These are phyloP conservation scores for Drosophila novamexicana DNA, from an alignment of 1,140 invertebrate genomes.

Conservation along the genomic window DNA sequence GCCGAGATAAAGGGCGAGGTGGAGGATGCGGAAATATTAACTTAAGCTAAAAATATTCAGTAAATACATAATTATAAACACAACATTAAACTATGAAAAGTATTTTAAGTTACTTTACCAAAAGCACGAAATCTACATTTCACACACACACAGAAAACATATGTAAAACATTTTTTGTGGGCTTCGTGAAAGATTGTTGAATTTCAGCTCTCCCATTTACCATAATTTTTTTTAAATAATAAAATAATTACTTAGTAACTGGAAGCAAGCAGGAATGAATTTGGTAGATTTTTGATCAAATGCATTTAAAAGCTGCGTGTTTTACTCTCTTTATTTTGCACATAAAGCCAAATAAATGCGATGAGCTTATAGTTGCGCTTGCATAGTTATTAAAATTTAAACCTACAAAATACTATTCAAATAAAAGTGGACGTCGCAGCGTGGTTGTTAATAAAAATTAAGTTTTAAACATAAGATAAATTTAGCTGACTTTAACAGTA, in stretches of 20 bases:
- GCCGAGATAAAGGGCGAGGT: constrained; percentile 63
- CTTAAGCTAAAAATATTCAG: constrained; percentile 17
- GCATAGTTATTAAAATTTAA: not conserved
- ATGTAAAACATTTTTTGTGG: constrained; percentile 23
- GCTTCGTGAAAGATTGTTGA: constrained; percentile 2
- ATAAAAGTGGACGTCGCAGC: not conserved
- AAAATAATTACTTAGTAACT: not conserved
- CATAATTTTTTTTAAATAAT: constrained; percentile 10
- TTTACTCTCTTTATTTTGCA: too few species aligned
- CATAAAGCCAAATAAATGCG: not conserved
- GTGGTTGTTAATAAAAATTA: not conserved
- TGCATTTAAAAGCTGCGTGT: too few species aligned
- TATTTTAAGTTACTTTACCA: constrained; percentile 71
- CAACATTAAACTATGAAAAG: constrained; percentile 35
- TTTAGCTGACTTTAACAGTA: too few species aligned
- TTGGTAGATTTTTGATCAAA: too few species aligned
- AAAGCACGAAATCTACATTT: not conserved
- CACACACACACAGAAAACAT: not conserved
- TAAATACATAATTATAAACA: not conserved
- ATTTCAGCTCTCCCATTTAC: not conserved
- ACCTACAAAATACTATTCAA: not conserved
- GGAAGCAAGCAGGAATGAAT: too few species aligned
- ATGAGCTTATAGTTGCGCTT: constrained; percentile 4
- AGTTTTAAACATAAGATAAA: too few species aligned
- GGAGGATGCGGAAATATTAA: constrained; percentile 53